These are phyloP conservation scores for Pseudolycoriella hygida DNA, from an alignment of 2,888 invertebrate species.

Conservation along the genomic window DNA sequence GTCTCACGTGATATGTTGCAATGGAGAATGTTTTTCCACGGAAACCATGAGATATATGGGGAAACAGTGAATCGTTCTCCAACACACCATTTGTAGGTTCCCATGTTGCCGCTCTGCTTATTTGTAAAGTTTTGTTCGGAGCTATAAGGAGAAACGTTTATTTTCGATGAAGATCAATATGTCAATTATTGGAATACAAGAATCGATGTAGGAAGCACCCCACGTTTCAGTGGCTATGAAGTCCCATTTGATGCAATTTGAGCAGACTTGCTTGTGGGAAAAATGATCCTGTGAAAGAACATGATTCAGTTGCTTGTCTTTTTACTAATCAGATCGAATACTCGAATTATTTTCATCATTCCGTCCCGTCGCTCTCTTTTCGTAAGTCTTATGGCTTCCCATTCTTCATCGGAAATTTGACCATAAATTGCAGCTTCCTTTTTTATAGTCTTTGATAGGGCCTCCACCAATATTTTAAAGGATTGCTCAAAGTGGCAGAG, in stretches of 20 bases:
- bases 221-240: slow-evolving; percentile 38
- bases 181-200: not conserved
- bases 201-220: slow-evolving; percentile 26
- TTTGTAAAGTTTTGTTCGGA: slow-evolving; percentile 1
- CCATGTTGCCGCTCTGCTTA: slow-evolving; percentile 53
- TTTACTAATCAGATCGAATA: not conserved
- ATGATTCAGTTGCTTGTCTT: not conserved
- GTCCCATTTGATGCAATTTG: slow-evolving; percentile 38
- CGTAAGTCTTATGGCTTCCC: slow-evolving; percentile 58
- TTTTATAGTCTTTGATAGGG: slow-evolving; percentile 45
- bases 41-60: slow-evolving; percentile 63
- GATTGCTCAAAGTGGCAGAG: slow-evolving; percentile 53
- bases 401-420: slow-evolving; percentile 69
- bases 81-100: slow-evolving; percentile 48
- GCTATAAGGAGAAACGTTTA: too few species aligned
- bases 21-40: slow-evolving; percentile 53
- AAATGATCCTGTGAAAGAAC: slow-evolving; percentile 21
- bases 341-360: slow-evolving; percentile 42
- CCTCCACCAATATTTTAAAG: slow-evolving; percentile 44
- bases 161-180: not conserved
- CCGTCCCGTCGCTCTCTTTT: slow-evolving; percentile 46
- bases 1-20: slow-evolving; percentile 61
- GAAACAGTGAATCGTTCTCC: slow-evolving; percentile 54
- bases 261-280: slow-evolving; percentile 26
- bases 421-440: slow-evolving; percentile 55